phyloP scores from a whole-genome alignment of 2,888 invertebrate genomes.

The Buathra laborator region DNA sequence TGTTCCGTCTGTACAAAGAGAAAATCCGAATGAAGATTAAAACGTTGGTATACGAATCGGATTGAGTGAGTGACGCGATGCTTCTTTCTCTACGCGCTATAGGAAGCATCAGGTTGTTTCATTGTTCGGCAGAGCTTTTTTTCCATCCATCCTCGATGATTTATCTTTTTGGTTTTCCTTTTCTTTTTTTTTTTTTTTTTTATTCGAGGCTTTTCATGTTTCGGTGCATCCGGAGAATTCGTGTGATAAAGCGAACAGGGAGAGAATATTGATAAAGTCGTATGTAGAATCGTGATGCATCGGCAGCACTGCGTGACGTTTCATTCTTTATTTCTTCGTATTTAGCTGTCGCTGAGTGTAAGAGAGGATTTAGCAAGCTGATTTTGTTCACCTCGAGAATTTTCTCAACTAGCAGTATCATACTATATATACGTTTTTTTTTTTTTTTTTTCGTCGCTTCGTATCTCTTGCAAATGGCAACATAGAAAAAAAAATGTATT shows the following conservation, averaged over 20 bases:
- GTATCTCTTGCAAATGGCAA: background rate
- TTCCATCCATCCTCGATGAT: slow-evolving; percentile 32
- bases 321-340: slow-evolving; percentile 38
- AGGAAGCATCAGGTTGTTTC: slow-evolving; percentile 68
- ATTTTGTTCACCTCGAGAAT: slow-evolving; percentile 34
- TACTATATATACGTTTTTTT: background rate
- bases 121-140: slow-evolving; percentile 59
- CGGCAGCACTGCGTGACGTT: slow-evolving; percentile 47
- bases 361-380: slow-evolving; percentile 50
- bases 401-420: slow-evolving; percentile 17
- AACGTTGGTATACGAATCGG: background rate
- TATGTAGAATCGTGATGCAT: slow-evolving; percentile 27
- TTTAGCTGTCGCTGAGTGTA: slow-evolving; percentile 1
- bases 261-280: slow-evolving; percentile 43
- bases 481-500: slow-evolving; percentile 1
- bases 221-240: slow-evolving; percentile 1
- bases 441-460: background rate
- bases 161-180: slow-evolving; percentile 33
- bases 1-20: background rate
- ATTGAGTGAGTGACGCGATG: slow-evolving; percentile 45
- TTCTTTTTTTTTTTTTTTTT: background rate
- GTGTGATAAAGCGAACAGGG: slow-evolving; percentile 22
- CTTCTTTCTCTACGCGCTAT: slow-evolving; percentile 39
- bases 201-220: slow-evolving; percentile 35
- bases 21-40: slow-evolving; percentile 20